Percentiles rank a stretch among this genome's conserved stretches.
These are phyloP conservation scores for Monoplex corrugatus DNA, from an alignment of 2,888 invertebrate species.

Conservation along the genomic window DNA sequence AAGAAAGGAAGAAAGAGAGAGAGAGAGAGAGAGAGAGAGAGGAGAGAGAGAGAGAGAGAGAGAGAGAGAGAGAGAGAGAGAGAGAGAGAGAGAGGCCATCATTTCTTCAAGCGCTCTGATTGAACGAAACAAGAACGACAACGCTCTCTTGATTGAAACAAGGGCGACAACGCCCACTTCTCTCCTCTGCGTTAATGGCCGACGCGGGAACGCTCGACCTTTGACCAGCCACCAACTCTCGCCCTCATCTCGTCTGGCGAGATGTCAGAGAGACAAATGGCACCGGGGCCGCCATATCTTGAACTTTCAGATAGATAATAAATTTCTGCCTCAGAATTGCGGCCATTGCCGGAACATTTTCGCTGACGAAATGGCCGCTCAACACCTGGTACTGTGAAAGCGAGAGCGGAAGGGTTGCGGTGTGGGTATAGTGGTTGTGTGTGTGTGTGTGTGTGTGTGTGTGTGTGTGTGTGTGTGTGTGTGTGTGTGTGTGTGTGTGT, in stretches of 20 bases:
- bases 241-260: slow-evolving; percentile 41
- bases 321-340: slow-evolving; percentile 23
- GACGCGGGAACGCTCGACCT: slow-evolving; percentile 32
- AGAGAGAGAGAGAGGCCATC: not conserved
- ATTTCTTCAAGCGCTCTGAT: no score
- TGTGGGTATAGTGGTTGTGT: not conserved
- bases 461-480: not conserved
- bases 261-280: slow-evolving; percentile 47
- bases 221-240: slow-evolving; percentile 21
- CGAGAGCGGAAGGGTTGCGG: not conserved
- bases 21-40: not conserved
- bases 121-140: not conserved
- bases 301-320: slow-evolving; percentile 51
- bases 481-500: not conserved
- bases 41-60: not conserved
- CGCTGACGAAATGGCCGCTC: not conserved
- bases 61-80: slow-evolving; percentile 20
- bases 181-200: slow-evolving; percentile 4
- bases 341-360: slow-evolving; percentile 27
- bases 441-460: not conserved
- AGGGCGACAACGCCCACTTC: not conserved
- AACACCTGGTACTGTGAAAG: slow-evolving; percentile 39
- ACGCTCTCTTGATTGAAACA: not conserved
- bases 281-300: slow-evolving; percentile 35
- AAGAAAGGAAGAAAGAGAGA: not conserved